phyloP scores from a whole-genome alignment of 2,888 invertebrate species.

The Pyrrhia umbra region DNA sequence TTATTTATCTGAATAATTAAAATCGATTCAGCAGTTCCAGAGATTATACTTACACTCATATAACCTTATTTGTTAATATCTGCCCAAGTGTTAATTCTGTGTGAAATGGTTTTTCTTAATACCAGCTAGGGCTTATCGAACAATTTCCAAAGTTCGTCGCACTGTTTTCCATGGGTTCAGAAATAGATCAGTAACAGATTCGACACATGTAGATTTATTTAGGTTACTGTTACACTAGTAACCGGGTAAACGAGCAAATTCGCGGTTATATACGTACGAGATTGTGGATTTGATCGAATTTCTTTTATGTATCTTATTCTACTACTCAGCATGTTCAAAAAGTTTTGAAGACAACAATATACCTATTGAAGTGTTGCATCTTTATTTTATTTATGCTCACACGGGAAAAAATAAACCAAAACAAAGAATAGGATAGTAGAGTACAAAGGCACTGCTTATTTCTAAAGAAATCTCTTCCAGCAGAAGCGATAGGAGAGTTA shows the following conservation, averaged over 20 bases:
- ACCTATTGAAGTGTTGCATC: no score
- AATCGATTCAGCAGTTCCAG: no score
- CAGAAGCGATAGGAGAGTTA: no score
- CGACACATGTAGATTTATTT: constrained; percentile 78
- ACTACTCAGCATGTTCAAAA: not conserved
- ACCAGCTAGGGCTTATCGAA: constrained; percentile 7
- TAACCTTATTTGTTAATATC: no score
- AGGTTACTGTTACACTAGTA: constrained; percentile 76
- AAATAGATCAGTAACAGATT: constrained; percentile 77
- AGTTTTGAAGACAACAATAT: not conserved
- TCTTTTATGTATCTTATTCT: constrained; percentile 15
- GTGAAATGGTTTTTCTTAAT: not conserved
- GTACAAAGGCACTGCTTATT: no score
- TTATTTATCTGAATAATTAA: no score
- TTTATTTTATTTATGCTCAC: no score
- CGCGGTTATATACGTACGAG: constrained; percentile 48
- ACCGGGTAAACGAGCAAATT: constrained; percentile 71
- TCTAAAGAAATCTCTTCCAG: no score
- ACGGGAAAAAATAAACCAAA: no score
- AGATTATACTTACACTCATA: no score
- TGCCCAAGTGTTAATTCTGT: no score
- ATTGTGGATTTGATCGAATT: constrained; percentile 24
- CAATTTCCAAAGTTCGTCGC: constrained; percentile 70
- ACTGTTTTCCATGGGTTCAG: constrained; percentile 68
- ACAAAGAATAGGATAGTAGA: no score